Base-by-base conservation (phyloP, 2,113 vertebrate genomes). In the Sterrhoptilus dennistouni region DNA sequence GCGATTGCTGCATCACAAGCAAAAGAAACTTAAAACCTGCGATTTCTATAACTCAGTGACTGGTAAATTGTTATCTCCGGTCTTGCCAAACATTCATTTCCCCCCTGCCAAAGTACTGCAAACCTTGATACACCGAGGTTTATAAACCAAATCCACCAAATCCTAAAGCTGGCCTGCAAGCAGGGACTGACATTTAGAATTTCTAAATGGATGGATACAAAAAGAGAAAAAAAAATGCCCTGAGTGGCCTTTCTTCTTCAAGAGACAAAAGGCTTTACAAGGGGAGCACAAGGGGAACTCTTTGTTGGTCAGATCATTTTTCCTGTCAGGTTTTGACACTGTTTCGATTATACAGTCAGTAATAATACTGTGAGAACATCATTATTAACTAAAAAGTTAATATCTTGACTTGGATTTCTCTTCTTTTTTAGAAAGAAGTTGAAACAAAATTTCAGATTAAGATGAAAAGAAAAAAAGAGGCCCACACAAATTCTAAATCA, bases 71-170 rank as follows among this genome's bases (percentile, higher is more conserved):
- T 22, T 60, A 42, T 5, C 21, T 27, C 12, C 29, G 9, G 2
- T 42, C 61, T 59, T 50, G 9, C 7, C 40, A 81, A 83, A 31
- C 15, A 14, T 0, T 0, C 1, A 2, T 31, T 35, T 25, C 31
- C 1, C 0, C 18, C 25, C 10, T 2, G 29, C 27, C 49, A 24
- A 53, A 89, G 11, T 23, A 36, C 9, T 36, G 15, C 31, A 69
- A 28, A 53, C 20, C 9, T 83, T 22, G n/a, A 27, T 29, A 7
- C 5, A 1, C 4, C 0, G 4, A 92, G 13, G 40, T 61, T 83
- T 45, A 28, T n/a, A 83, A 95, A 72, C 20, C 36, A 92, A 76
- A 88, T n/a, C 64, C 35, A 81, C 35, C 61, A 63, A 44, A 36
- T 28, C 33, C 47, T 70, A 75, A 50, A 59, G 23, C 36, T n/a